These are phyloP conservation scores for Myoxocephalus aenaeus DNA, from an alignment of 2,797 vertebrate species.

Conservation along the genomic window DNA sequence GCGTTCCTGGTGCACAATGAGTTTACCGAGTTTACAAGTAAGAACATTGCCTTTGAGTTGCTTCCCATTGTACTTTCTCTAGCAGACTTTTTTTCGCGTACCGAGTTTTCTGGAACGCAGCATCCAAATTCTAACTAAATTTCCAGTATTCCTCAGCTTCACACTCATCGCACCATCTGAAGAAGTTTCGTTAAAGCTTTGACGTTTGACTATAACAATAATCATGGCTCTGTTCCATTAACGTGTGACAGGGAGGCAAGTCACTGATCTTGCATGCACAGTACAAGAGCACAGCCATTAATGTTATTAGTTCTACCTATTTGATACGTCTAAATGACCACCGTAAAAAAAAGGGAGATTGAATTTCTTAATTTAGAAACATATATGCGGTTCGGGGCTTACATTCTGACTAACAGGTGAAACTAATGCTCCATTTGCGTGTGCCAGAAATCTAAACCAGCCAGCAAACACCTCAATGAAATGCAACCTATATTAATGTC, in stretches of 20 bases:
- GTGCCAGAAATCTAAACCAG: not conserved
- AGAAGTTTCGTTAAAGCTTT: not conserved
- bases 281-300: not conserved
- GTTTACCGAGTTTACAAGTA: no score
- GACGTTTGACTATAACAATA: conserved; percentile 3
- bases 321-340: not conserved
- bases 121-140: not conserved
- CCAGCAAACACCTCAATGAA: not conserved
- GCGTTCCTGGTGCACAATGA: not conserved
- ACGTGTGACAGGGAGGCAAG: not conserved
- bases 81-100: no score
- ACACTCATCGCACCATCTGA: not conserved
- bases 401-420: conserved; percentile 8
- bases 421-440: conserved; percentile 1
- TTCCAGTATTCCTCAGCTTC: not conserved
- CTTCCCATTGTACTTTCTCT: not conserved
- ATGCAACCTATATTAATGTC: not conserved
- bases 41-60: not conserved
- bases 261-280: not conserved
- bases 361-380: not conserved
- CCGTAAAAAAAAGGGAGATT: not conserved
- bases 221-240: not conserved
- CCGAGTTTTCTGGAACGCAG: no score
- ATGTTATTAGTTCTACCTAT: conserved; percentile 13
- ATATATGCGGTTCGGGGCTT: not conserved